Conservation (phyloP, 2,113 vertebrate species). For the Mustela nigripes region DNA sequence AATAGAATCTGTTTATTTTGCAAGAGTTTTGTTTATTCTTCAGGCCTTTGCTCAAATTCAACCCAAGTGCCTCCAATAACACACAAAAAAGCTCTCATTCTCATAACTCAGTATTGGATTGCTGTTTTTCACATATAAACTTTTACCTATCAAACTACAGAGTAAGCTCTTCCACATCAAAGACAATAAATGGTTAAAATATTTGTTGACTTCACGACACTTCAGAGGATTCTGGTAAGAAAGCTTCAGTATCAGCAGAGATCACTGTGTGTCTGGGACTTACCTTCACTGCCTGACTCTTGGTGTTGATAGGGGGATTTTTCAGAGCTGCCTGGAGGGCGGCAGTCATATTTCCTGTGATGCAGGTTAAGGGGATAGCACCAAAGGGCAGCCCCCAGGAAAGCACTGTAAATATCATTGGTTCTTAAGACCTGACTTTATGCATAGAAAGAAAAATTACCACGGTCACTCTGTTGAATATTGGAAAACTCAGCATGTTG, state of each 20-base stretch:
- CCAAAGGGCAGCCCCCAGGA: neutral
- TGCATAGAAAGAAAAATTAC: neutral
- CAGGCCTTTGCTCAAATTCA: constrained; percentile 4
- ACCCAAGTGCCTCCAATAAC: neutral
- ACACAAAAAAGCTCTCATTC: neutral
- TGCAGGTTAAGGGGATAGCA: constrained; percentile 89
- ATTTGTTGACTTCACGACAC: neutral
- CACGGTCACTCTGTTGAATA: neutral
- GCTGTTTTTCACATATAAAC: neutral
- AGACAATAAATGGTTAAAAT: neutral
- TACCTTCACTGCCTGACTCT: constrained; percentile 98
- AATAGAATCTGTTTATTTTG: constrained; percentile 22
- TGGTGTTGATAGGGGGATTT: constrained; percentile 98
- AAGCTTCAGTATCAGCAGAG: neutral
- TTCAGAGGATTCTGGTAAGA: neutral
- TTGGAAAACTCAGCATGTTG: neutral
- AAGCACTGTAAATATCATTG: neutral
- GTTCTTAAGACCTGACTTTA: constrained; percentile 21
- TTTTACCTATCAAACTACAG: neutral
- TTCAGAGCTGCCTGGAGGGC: constrained; percentile 97
- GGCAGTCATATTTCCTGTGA: constrained; percentile 97
- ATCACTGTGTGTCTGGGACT: neutral
- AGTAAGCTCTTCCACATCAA: neutral
- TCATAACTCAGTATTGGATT: neutral
- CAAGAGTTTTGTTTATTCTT: constrained; percentile 14